Evolutionary conservation across 2,888 invertebrate genomes (phyloP).

Genomic region (Taphrorychus bicolor): DNA sequence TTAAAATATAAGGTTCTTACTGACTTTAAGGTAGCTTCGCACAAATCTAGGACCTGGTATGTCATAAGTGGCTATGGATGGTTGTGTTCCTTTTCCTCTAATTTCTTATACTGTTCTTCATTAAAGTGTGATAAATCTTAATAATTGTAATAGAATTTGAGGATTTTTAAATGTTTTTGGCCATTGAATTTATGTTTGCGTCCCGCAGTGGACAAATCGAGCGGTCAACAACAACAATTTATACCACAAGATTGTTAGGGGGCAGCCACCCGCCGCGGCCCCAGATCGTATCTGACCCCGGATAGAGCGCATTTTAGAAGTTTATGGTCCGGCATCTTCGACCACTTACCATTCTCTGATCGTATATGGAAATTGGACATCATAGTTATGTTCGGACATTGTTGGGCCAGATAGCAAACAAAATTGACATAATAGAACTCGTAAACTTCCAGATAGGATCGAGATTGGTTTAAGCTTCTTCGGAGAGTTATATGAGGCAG

Average conservation of each 20-base stretch:
- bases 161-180: too few relatives aligned
- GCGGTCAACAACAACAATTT: constrained; percentile 30
- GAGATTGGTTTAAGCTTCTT: constrained; percentile 36
- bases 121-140: too few relatives aligned
- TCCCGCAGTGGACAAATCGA: neutral
- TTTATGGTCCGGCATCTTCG: constrained; percentile 52
- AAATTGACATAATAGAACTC: constrained; percentile 34
- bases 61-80: too few relatives aligned
- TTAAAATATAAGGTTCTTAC: too few relatives aligned
- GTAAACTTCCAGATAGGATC: constrained; percentile 37
- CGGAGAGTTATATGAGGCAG: constrained; percentile 2
- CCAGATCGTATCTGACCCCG: constrained; percentile 54
- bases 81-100: too few relatives aligned
- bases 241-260: constrained; percentile 49
- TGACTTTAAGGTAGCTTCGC: too few relatives aligned
- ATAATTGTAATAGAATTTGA: too few relatives aligned
- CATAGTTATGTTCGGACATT: constrained; percentile 50
- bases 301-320: constrained; percentile 55
- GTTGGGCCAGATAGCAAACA: constrained; percentile 41
- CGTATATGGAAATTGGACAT: constrained; percentile 54
- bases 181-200: neutral
- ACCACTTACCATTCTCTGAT: constrained; percentile 54
- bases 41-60: too few relatives aligned
- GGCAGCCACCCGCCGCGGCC: constrained; percentile 55
- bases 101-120: too few relatives aligned